Base-by-base conservation (phyloP, 1,140 invertebrate genomes). In the Drosophila tristis region DNA sequence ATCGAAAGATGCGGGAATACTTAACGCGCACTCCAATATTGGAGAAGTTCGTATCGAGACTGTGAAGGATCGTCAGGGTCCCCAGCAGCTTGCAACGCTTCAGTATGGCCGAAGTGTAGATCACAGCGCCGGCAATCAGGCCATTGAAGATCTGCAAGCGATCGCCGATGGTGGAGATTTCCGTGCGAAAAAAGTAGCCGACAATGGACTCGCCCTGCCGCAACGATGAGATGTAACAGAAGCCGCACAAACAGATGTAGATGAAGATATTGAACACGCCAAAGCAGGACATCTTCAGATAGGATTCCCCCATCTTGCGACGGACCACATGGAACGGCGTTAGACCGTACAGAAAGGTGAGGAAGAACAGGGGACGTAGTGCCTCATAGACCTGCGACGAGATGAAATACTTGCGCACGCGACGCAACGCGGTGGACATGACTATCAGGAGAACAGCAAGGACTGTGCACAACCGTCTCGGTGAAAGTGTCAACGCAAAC, bases 361-460 rank as follows among this genome's bases (percentile, higher is more conserved):
- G 55, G 5, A 90, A 89, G 25, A 91, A 86, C 0, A 91, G 42
- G 0, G 90, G 84, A 56, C 89, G 80, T 51, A 91, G 71, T 35
- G 90, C 78, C 58, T 91, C 84, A 49, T 90, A 90, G 48, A 86
- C 91, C 58, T 86, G 81, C 48, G 89, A 67, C 7, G 90, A 89
- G 62, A 89, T 89, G 35, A 89, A 89, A 57, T 89, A 89, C 65
- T 84, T 89, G 43, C 84, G 84, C 43, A 89, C 84, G 8, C 84
- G 72, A 55, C 72, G 76, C 29, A 89, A 31, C 23, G 84, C 62
- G 16, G 72, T 80, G 48, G 80, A 89, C 63, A 47, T 78, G 43
- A 16, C 35, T 26, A 29, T 58, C 49, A 8, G 50, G 66, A 51
- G 68, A 70, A 31, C 48, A 26, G 49, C 35, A 26, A 67, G 9